Conservation (phyloP, 2,797 vertebrate species). For the Mormyrops boulengeri region DNA sequence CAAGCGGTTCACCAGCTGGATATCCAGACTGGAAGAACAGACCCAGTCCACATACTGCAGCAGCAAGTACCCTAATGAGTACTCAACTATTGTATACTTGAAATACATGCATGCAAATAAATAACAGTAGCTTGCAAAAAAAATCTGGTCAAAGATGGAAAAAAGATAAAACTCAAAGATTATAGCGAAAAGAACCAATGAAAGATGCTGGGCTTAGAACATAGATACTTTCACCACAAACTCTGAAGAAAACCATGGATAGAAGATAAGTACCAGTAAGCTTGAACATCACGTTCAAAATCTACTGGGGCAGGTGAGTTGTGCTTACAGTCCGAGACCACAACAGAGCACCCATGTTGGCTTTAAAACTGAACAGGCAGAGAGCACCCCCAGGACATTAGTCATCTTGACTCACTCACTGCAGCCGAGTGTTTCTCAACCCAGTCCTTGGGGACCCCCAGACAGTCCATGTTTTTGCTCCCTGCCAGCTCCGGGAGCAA, state of each 20-base stretch:
- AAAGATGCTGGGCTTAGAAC: neutral
- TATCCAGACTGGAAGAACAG: slow-evolving; percentile 35
- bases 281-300: neutral
- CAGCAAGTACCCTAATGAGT: neutral
- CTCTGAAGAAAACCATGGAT: neutral
- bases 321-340: neutral
- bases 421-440: neutral
- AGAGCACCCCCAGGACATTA: neutral
- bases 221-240: neutral
- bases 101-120: neutral
- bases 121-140: neutral
- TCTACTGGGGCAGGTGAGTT: neutral
- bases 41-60: neutral
- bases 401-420: neutral
- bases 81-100: neutral
- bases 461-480: neutral
- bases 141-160: neutral
- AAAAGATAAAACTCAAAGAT: neutral
- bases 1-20: slow-evolving; percentile 45
- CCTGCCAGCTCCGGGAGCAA: neutral
- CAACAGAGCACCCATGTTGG: neutral
- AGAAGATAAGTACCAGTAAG: neutral
- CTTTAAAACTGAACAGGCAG: slow-evolving; percentile 7
- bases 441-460: neutral
- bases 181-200: neutral